Evolutionary conservation across 2,113 vertebrate species (phyloP), one percentile per base, ranked within the genome.

Genomic region (Monopterus albus): DNA sequence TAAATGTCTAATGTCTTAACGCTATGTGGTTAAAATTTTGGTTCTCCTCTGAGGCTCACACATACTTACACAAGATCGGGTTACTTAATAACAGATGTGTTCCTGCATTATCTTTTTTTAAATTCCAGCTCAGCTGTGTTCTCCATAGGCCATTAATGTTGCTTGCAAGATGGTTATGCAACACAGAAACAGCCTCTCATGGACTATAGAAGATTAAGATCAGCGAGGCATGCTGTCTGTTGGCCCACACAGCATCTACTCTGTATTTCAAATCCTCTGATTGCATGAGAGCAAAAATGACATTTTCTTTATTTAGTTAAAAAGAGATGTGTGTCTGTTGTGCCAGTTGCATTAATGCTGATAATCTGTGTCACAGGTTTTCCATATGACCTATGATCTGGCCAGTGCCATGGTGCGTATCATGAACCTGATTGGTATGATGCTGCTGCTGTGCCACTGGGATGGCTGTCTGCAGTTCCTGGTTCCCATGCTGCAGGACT

Each of bases 341-440:
- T n/a, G n/a, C n/a, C n/a, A n/a, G n/a, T 61, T 62, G 18, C 56
- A 46, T 77, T 87, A 82, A 88, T 80, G 47, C 36, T 59, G 35
- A 66, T 76, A 61, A 75, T 84, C 78, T 81, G 55, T 69, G 36
- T 62, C 17, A 5, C 88, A 99, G 98, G 98, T 99, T 89, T 99
- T 99, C 91, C 98, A 99, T 91, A 99, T 99, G 98, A 99, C 98
- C 82, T 99, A 99, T 4, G 97, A 99, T 91, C 93, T 99, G 91
- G 97, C 97, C 59, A 99, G 97, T 0, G 97, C 97, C 0, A 97
- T 99, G 93, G 93, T 99, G 79, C 94, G 97, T 45, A 99, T 99
- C 52, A 91, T 98, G 57, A 99, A 99, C 90, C 93, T 99, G 79
- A 99, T 99, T 0, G 97, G 95, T 40, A 99, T 99, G 98, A 99